Conservation (phyloP, 2,888 invertebrate genomes). For the Pinctada fucata region DNA sequence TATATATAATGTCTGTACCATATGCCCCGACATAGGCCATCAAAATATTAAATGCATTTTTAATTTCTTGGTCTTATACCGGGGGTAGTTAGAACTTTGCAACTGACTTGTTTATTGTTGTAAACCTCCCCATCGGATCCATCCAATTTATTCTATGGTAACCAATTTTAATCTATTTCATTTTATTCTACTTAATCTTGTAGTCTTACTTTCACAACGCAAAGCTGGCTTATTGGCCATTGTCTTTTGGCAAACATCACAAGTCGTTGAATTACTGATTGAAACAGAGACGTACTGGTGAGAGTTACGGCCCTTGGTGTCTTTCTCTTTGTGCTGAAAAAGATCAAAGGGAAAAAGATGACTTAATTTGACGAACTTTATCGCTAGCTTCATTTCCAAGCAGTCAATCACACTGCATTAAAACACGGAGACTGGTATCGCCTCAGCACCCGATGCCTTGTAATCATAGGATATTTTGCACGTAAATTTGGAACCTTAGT, state of each 20-base stretch:
- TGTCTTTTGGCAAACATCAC: slow-evolving; percentile 87
- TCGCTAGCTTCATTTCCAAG: neutral
- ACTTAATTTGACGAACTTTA: neutral
- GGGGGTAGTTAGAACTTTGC: too few species aligned
- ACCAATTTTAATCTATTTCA: too few species aligned
- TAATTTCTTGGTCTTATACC: too few species aligned
- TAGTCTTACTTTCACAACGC: slow-evolving; percentile 88
- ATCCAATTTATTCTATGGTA: too few species aligned
- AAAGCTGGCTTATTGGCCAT: slow-evolving; percentile 88
- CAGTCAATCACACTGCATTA: neutral
- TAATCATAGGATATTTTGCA: neutral
- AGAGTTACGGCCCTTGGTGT: slow-evolving; percentile 54
- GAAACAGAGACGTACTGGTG: slow-evolving; percentile 87
- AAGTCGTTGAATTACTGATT: slow-evolving; percentile 79
- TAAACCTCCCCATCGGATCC: too few species aligned
- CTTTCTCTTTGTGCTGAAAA: slow-evolving; percentile 58
- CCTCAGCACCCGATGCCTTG: neutral
- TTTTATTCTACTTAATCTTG: too few species aligned
- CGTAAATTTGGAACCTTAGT: neutral
- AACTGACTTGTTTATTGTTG: too few species aligned
- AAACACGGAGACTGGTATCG: neutral
- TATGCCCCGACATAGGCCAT: too few species aligned
- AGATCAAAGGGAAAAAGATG: neutral
- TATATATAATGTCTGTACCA: too few species aligned
- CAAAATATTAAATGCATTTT: too few species aligned